A percentile compares a stretch with the other conserved stretches of the same genome.
Evolutionary conservation across 2,888 invertebrate species (phyloP).

Genomic region (Cheilosia urbana): DNA sequence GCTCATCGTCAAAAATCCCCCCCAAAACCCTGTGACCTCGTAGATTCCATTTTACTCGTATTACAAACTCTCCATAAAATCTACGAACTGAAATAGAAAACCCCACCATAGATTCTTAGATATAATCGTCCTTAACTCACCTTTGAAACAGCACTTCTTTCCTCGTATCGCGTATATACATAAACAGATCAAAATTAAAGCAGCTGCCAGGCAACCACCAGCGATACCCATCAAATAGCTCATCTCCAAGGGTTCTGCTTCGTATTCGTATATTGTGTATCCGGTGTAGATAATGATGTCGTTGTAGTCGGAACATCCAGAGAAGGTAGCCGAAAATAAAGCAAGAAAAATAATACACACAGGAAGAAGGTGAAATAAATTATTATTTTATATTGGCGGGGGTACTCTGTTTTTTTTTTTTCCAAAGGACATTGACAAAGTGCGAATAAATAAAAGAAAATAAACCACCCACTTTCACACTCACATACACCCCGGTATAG

Average conservation of each 20-base stretch:
- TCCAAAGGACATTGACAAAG: constrained; percentile 11
- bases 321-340: constrained; percentile 43
- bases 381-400: constrained; percentile 57
- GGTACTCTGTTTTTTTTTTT: neutral
- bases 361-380: constrained; percentile 59
- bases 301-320: constrained; percentile 30
- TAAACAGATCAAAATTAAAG: constrained; percentile 85
- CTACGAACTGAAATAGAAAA: neutral
- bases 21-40: too few species aligned
- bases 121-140: constrained; percentile 83
- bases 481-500: neutral
- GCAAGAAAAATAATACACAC: constrained; percentile 51
- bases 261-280: constrained; percentile 81
- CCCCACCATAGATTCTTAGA: too few species aligned
- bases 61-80: neutral
- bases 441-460: constrained; percentile 1
- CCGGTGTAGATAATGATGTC: constrained; percentile 38
- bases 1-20: neutral
- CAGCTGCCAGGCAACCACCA: constrained; percentile 85
- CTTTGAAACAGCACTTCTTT: constrained; percentile 87
- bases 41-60: neutral
- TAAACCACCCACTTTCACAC: constrained; percentile 4
- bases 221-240: constrained; percentile 86
- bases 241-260: constrained; percentile 87
- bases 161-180: constrained; percentile 86